Evolutionary conservation across 2,888 invertebrate genomes (phyloP).

Genomic region (Agrochola lota): DNA sequence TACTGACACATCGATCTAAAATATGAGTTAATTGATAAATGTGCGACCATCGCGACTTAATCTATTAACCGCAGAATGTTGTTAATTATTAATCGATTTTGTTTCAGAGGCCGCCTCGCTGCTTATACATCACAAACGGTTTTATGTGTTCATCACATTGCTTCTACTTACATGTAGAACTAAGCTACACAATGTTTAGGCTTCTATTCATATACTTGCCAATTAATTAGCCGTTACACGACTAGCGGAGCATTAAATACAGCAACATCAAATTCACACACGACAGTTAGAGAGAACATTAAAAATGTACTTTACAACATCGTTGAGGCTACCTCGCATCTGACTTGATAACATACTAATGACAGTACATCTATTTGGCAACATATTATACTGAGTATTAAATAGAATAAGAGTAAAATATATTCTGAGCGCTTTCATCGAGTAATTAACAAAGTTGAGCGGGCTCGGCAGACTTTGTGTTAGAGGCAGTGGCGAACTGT

Average conservation of each 20-base stretch:
- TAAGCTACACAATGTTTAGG: slow-evolving; percentile 5
- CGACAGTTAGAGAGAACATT: slow-evolving; percentile 25
- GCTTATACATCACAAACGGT: slow-evolving; percentile 18
- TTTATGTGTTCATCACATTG: slow-evolving; percentile 14
- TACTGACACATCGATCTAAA: slow-evolving; percentile 38
- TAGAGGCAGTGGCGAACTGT: slow-evolving; percentile 34
- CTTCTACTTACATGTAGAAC: background rate
- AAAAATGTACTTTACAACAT: slow-evolving; percentile 15
- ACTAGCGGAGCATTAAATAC: slow-evolving; percentile 23
- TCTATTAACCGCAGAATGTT: slow-evolving; percentile 44
- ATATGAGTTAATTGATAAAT: slow-evolving; percentile 48
- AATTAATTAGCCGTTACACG: slow-evolving; percentile 37
- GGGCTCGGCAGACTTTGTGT: slow-evolving; percentile 23
- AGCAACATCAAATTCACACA: slow-evolving; percentile 5
- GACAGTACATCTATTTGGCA: slow-evolving; percentile 76
- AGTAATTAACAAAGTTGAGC: slow-evolving; percentile 67
- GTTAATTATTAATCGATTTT: slow-evolving; percentile 22
- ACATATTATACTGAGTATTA: slow-evolving; percentile 72
- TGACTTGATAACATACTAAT: slow-evolving; percentile 62
- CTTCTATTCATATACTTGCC: slow-evolving; percentile 16
- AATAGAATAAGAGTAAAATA: slow-evolving; percentile 61
- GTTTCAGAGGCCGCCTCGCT: slow-evolving; percentile 49
- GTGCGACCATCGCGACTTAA: slow-evolving; percentile 46
- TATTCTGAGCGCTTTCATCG: slow-evolving; percentile 64
- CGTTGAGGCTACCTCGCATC: slow-evolving; percentile 43